These are phyloP conservation scores for Cotesia chilonis DNA, from an alignment of 1,140 invertebrate genomes.

Conservation along the genomic window DNA sequence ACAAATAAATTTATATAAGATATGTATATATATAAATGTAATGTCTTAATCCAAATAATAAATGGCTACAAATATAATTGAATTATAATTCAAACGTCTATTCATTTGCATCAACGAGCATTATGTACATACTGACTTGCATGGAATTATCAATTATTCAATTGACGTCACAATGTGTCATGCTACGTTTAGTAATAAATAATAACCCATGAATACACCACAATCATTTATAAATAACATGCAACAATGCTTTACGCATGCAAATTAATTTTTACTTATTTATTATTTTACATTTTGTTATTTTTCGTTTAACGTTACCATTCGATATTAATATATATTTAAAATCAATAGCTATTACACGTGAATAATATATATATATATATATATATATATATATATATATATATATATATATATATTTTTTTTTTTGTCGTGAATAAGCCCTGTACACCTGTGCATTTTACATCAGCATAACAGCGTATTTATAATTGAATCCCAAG, in stretches of 20 bases:
- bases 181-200: slow-evolving; percentile 7
- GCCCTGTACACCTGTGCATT: slow-evolving; percentile 20
- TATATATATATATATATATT: too few species aligned
- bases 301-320: background rate
- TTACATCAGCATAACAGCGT: slow-evolving; percentile 5
- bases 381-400: too few species aligned
- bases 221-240: slow-evolving; percentile 1
- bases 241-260: slow-evolving; percentile 6
- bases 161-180: slow-evolving; percentile 16
- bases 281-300: background rate
- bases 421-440: background rate
- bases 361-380: background rate
- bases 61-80: too few species aligned
- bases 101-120: slow-evolving; percentile 9
- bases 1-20: background rate
- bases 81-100: slow-evolving; percentile 2
- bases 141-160: background rate
- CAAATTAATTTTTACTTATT: background rate
- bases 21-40: background rate
- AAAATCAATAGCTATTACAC: background rate
- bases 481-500: background rate
- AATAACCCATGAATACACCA: background rate
- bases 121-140: background rate
- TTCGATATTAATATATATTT: background rate
- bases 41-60: slow-evolving; percentile 1